These are phyloP conservation scores for Cosmopolites sordidus DNA, from an alignment of 2,888 invertebrate species.

Conservation along the genomic window DNA sequence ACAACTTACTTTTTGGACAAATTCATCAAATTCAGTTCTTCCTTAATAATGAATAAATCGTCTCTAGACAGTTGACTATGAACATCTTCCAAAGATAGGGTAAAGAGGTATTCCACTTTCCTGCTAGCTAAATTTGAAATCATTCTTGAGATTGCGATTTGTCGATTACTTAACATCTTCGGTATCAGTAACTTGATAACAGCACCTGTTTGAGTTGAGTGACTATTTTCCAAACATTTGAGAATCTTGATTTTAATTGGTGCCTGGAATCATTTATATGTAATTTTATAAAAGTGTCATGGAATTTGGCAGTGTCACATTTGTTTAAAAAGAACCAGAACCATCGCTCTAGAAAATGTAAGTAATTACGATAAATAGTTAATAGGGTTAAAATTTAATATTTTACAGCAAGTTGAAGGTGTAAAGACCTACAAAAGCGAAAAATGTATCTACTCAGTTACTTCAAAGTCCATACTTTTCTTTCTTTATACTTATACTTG, in stretches of 20 bases:
- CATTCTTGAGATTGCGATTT: slow-evolving; percentile 62
- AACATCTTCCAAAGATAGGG: slow-evolving; percentile 58
- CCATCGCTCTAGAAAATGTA: too few relatives aligned
- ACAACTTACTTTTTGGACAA: slow-evolving; percentile 58
- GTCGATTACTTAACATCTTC: slow-evolving; percentile 62
- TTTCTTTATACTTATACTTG: too few relatives aligned
- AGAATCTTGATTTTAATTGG: slow-evolving; percentile 65
- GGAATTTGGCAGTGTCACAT: too few relatives aligned
- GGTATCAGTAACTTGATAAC: slow-evolving; percentile 61
- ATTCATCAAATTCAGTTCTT: slow-evolving; percentile 56
- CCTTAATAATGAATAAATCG: slow-evolving; percentile 63
- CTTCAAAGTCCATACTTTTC: too few relatives aligned
- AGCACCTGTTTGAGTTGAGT: slow-evolving; percentile 67
- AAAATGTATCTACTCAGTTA: too few relatives aligned
- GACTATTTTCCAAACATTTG: slow-evolving; percentile 65
- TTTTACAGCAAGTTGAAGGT: too few relatives aligned
- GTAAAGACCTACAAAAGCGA: too few relatives aligned
- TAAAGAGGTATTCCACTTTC: slow-evolving; percentile 64
- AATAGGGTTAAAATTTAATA: too few relatives aligned
- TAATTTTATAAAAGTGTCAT: not conserved
- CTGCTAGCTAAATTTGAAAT: slow-evolving; percentile 71
- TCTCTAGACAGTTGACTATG: slow-evolving; percentile 63
- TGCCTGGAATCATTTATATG: slow-evolving; percentile 50
- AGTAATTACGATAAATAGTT: too few relatives aligned
- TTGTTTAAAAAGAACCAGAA: too few relatives aligned